Evolutionary conservation across 2,113 vertebrate genomes (phyloP).

Genomic region (rat (Rattus norvegicus)): GRCr8 NC_086019.1:186917501-186918000

Average conservation of each 20-base stretch:
- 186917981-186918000: accelerated
- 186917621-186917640: background rate
- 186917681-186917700: background rate
- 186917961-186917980: accelerated
- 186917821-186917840: background rate
- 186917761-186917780: background rate
- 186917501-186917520: background rate
- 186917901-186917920: background rate
- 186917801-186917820: background rate
- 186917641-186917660: background rate
- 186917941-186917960: background rate
- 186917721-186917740: background rate
- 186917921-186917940: background rate
- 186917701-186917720: background rate
- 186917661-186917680: background rate
- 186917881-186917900: background rate
- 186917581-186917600: too few relatives aligned
- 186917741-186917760: background rate
- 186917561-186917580: too few relatives aligned
- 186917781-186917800: background rate
- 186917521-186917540: too few relatives aligned
- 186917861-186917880: background rate
- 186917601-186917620: too few relatives aligned
- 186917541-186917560: too few relatives aligned
- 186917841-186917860: background rate